Base-by-base conservation (phyloP, 2,113 vertebrate genomes). In the Hippopotamus amphibius region DNA sequence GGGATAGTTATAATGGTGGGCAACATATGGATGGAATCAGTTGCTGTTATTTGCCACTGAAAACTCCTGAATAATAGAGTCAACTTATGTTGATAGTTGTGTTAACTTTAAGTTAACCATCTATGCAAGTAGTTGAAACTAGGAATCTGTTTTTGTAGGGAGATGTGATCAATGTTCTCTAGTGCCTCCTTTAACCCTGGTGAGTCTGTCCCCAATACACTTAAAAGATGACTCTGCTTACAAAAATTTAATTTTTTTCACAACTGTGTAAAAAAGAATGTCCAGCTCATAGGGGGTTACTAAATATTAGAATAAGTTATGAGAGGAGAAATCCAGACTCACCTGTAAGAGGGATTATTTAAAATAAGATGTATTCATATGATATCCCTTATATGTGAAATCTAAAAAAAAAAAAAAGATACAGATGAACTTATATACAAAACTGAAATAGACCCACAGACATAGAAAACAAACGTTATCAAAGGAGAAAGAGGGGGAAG, bases 61-160 rank as follows among this genome's bases (percentile, higher is more conserved):
- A 63, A 61, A 24, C 13, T 11, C 24, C 33, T 55, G 30, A 22
- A 81, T n/a, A 68, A 48, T 12, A 43, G 4, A 59, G 50, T 53
- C n/a, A 21, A 41, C 33, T 66, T 57, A 26, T 37, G 37, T 37
- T 37, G 37, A 37, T 5, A 71, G 33, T 53, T 59, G 8, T 72
- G 43, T 72, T 71, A 59, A 61, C 57, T 55, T 57, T 30, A 57
- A 63, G 9, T 63, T 61, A 48, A 30, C 7, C 28, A 16, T 93
- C 37, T 71, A 15, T 84, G 63, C 10, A 95, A 84, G 69, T 74
- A 88, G 68, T 59, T 80, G 81, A 81, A 94, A n/a, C 41, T 63
- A 41, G 28, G 43, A 69, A 69, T 59, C 22, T 92, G 37, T 33
- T 33, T 90, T 66, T 37, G 17, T 41, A 87, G 69, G 24, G 21